A percentile compares a stretch with the other conserved stretches of the same genome.
Conservation (phyloP, 1,140 invertebrate genomes). For the Palaemon carinicauda region DNA sequence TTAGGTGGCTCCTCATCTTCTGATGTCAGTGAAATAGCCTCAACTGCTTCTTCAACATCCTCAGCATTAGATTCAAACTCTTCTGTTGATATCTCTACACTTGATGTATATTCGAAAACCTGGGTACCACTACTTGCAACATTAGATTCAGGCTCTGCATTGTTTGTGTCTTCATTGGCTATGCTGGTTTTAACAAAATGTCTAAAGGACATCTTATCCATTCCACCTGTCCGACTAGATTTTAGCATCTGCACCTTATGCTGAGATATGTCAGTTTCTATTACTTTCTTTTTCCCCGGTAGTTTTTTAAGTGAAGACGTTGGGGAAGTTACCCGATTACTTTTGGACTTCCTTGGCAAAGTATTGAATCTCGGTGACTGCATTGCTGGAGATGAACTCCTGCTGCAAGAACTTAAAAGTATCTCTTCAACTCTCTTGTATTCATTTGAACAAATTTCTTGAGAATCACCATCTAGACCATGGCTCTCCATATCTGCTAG, state of each 20-base stretch:
- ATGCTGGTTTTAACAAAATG: conserved; percentile 19
- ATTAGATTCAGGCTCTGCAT: not conserved
- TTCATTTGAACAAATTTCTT: not conserved
- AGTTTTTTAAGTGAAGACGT: not conserved
- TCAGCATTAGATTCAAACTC: not conserved
- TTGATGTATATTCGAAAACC: conserved; percentile 17
- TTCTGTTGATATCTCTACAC: conserved; percentile 10
- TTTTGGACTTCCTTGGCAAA: not conserved
- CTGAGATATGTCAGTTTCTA: not conserved
- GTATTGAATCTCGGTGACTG: no score
- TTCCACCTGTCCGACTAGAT: conserved; percentile 6
- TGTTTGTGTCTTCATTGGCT: not conserved
- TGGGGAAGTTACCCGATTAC: not conserved
- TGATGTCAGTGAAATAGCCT: conserved; percentile 25
- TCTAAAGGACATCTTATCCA: conserved; percentile 40
- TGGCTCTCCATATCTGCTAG: not conserved
- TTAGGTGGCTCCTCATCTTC: not conserved
- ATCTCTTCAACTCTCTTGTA: not conserved
- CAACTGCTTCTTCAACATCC: conserved; percentile 35
- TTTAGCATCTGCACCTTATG: not conserved
- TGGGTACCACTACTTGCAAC: not conserved
- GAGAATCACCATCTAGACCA: not conserved
- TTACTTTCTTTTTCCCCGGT: not conserved
- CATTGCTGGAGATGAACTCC: not conserved
- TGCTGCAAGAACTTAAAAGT: not conserved